Conservation (phyloP, 1,140 invertebrate genomes). For the Lordiphosa clarofinis region DNA sequence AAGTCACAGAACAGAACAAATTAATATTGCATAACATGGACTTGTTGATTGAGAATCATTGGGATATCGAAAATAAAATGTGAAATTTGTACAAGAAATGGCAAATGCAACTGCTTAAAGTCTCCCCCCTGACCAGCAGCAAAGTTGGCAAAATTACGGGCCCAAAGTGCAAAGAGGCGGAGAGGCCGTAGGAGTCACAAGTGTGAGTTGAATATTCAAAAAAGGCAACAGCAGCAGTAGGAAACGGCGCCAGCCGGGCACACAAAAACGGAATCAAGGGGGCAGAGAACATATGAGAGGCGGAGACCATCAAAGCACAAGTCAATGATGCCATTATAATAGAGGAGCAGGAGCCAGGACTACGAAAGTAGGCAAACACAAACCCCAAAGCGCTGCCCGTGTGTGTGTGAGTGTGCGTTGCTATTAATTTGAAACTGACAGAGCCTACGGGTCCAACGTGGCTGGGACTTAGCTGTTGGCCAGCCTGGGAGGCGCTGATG, state of each 20-base stretch:
- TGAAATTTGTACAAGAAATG: conserved; percentile 51
- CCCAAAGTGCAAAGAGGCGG: conserved; percentile 28
- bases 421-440: conserved; percentile 77
- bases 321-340: conserved; percentile 73
- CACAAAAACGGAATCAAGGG: conserved; percentile 28
- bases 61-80: conserved; percentile 65
- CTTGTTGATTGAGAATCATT: conserved; percentile 78
- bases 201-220: conserved; percentile 44
- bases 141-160: conserved; percentile 35
- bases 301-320: conserved; percentile 55
- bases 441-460: conserved; percentile 58
- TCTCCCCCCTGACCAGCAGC: conserved; percentile 22
- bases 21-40: conserved; percentile 61
- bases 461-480: conserved; percentile 50
- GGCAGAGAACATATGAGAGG: conserved; percentile 15
- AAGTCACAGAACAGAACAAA: conserved; percentile 19
- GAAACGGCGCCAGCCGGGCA: conserved; percentile 33
- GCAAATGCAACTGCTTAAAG: conserved; percentile 30
- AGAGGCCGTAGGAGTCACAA: conserved; percentile 11
- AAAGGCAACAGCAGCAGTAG: conserved; percentile 28
- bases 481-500: conserved; percentile 63
- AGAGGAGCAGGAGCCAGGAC: conserved; percentile 23
- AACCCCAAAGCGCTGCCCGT: conserved; percentile 28
- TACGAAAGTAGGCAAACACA: conserved; percentile 43
- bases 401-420: conserved; percentile 34